phyloP scores from a whole-genome alignment of 1,140 invertebrate species.

The Lepidurus arcticus region DNA sequence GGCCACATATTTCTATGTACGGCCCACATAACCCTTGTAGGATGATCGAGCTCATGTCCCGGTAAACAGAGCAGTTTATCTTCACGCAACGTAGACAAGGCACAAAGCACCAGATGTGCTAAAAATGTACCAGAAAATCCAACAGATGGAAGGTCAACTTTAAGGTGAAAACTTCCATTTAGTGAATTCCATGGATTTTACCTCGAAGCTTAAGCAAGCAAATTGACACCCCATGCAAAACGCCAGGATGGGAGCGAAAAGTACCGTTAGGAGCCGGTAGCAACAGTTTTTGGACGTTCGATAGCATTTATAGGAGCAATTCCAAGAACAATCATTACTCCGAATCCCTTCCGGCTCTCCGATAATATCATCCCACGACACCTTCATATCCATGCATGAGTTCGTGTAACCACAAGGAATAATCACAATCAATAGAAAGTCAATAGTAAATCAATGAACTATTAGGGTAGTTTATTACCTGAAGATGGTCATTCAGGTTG shows the following conservation, averaged over 20 bases:
- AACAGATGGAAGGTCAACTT: background rate
- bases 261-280: slow-evolving; percentile 60
- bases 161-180: background rate
- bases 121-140: background rate
- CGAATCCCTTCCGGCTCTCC: slow-evolving; percentile 68
- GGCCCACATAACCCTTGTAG: slow-evolving; percentile 58
- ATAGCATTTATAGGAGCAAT: slow-evolving; percentile 62
- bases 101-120: slow-evolving; percentile 67
- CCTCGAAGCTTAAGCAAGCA: slow-evolving; percentile 67
- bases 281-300: slow-evolving; percentile 59
- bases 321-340: slow-evolving; percentile 69
- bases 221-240: slow-evolving; percentile 64
- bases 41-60: slow-evolving; percentile 52
- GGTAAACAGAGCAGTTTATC: slow-evolving; percentile 58
- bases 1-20: slow-evolving; percentile 55
- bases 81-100: slow-evolving; percentile 60
- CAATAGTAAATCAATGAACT: background rate
- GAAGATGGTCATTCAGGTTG: slow-evolving; percentile 59
- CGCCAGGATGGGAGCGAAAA: slow-evolving; percentile 61
- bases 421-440: background rate
- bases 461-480: slow-evolving; percentile 48
- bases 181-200: slow-evolving; percentile 41
- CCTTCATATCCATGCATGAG: slow-evolving; percentile 40
- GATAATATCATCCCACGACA: slow-evolving; percentile 69
- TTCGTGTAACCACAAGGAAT: slow-evolving; percentile 40